A percentile compares a stretch with the other conserved stretches of the same genome.
These are phyloP conservation scores for Acrossocheilus wenchowensis DNA, from an alignment of 2,797 vertebrate species.

Conservation along the genomic window DNA sequence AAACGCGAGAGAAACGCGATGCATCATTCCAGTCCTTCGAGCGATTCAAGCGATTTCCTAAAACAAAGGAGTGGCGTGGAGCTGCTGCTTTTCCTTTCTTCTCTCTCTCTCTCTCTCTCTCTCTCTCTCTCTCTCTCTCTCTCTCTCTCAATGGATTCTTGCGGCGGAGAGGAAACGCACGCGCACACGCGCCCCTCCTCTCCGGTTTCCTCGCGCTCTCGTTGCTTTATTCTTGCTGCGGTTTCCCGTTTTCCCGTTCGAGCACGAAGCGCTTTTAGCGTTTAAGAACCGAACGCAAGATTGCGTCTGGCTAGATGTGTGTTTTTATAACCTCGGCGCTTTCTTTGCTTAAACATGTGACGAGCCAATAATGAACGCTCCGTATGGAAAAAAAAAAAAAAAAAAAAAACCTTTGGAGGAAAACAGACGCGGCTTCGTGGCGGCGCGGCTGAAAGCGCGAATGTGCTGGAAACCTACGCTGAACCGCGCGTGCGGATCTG, in stretches of 20 bases:
- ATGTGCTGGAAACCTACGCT: background rate
- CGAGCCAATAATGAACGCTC: background rate
- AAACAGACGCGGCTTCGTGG: background rate
- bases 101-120: slow-evolving; percentile 58
- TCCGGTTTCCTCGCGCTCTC: slow-evolving; percentile 53
- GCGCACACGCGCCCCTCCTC: slow-evolving; percentile 67
- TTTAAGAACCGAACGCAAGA: background rate
- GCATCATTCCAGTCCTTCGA: slow-evolving; percentile 69
- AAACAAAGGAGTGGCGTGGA: slow-evolving; percentile 67
- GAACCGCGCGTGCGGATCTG: no score
- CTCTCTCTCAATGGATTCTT: slow-evolving; percentile 72
- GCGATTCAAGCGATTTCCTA: slow-evolving; percentile 60
- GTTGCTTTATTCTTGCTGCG: slow-evolving; percentile 31
- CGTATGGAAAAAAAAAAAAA: background rate
- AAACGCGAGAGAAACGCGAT: slow-evolving; percentile 46
- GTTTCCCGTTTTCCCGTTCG: slow-evolving; percentile 33
- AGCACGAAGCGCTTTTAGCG: background rate
- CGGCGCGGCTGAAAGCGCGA: background rate
- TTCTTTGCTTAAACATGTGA: background rate
- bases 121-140: slow-evolving; percentile 67
- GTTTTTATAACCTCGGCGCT: background rate
- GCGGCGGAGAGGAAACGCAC: slow-evolving; percentile 77
- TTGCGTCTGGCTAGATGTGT: background rate
- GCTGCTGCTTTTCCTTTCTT: slow-evolving; percentile 53
- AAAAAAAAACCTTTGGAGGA: background rate